Percentiles rank a stretch among this genome's conserved stretches.
These are phyloP conservation scores for Leptocoma aspasia DNA, from an alignment of 2,113 vertebrate genomes.

Conservation along the genomic window DNA sequence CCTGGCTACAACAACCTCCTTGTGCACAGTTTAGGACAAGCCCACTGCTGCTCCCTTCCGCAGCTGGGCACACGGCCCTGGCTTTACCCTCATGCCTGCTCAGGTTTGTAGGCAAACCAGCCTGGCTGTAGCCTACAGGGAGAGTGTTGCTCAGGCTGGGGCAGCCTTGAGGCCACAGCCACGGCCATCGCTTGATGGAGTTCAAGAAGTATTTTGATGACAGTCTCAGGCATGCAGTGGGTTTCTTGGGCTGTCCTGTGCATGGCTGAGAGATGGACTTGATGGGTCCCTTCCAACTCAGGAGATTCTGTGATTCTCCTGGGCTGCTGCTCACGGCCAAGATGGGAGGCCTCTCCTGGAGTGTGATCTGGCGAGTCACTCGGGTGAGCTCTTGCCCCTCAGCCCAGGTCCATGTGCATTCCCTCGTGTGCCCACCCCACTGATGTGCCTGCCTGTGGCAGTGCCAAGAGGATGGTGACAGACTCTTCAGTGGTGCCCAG, in stretches of 20 bases:
- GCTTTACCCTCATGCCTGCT: background rate
- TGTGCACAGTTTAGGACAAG: rapidly evolving
- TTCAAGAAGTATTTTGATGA: background rate
- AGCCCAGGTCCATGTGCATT: background rate
- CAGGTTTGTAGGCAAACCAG: background rate
- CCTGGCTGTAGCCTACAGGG: rapidly evolving
- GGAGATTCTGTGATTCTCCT: background rate
- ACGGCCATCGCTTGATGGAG: background rate
- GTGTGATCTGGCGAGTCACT: rapidly evolving
- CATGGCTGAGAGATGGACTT: background rate
- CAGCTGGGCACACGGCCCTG: rapidly evolving
- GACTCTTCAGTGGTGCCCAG: background rate
- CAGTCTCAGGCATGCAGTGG: too few species aligned
- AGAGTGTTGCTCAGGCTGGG: background rate
- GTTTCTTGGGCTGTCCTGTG: background rate
- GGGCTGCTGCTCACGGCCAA: rapidly evolving
- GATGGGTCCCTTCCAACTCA: background rate
- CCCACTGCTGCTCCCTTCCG: rapidly evolving
- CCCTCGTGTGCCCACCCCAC: background rate
- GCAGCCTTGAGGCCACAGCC: background rate
- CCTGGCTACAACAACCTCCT: background rate
- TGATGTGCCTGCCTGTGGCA: background rate
- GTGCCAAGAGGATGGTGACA: background rate
- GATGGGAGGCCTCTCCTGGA: background rate
- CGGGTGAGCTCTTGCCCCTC: background rate